phyloP scores from a whole-genome alignment of 2,113 vertebrate species.

The Cheirogaleus medius region DNA sequence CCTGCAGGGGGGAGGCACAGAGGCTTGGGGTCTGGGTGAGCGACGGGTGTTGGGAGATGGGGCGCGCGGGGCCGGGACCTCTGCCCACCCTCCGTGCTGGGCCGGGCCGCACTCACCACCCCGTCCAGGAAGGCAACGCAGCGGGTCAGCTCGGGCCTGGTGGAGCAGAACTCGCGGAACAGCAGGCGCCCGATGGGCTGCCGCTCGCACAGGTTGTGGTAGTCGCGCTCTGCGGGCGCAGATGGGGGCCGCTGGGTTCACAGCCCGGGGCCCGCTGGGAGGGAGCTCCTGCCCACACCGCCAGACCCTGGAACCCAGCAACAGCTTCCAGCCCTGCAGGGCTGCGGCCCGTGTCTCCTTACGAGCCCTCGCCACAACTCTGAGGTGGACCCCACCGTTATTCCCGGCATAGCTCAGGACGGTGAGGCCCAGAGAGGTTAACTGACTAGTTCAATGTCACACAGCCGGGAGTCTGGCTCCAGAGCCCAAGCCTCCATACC shows the following conservation, averaged over 20 bases:
- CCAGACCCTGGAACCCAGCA: background rate
- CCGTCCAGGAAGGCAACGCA: slow-evolving; percentile 96
- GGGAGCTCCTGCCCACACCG: background rate
- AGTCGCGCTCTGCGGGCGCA: slow-evolving; percentile 91
- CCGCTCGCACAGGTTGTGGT: slow-evolving; percentile 94
- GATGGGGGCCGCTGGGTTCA: slow-evolving; percentile 33
- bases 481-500: background rate
- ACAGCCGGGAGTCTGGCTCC: background rate
- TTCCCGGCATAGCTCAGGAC: background rate
- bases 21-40: background rate
- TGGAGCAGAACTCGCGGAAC: slow-evolving; percentile 96
- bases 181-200: slow-evolving; percentile 95
- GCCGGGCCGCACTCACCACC: slow-evolving; percentile 87
- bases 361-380: background rate
- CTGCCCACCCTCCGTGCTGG: background rate
- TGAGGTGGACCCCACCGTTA: background rate
- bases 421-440: background rate
- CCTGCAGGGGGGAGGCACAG: slow-evolving; percentile 83
- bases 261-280: background rate
- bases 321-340: background rate
- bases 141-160: slow-evolving; percentile 90
- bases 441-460: background rate
- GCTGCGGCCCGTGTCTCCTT: background rate
- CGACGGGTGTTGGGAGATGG: background rate
- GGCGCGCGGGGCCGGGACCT: background rate